Base-by-base conservation (phyloP, 1,140 invertebrate species). In the Polypedilum pembai region DNA sequence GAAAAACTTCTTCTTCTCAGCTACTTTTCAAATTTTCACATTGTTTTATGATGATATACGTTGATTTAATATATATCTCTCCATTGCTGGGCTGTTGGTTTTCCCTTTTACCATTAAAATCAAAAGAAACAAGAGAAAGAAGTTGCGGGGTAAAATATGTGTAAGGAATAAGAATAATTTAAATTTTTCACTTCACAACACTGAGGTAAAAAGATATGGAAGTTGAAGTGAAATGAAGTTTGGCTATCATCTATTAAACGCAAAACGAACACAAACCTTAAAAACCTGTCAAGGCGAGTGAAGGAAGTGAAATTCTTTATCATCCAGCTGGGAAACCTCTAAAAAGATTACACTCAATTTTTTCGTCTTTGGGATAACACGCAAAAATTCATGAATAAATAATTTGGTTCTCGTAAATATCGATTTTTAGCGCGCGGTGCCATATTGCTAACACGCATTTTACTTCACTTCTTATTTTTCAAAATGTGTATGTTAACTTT, bases 311-410 rank as follows among this genome's bases (percentile, higher is more conserved):
- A 69, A 69, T 18, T 18, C 18, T 18, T 69, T 10, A 18, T 17
- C n/a, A 66, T 69, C 65, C 65, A 69, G 17, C 65, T 69, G 65
- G 65, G 65, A 69, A 69, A 69, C 17, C 17, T 69, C 20, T 69
- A 21, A 69, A 56, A 69, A 69, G 65, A 69, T 69, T 69, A 69
- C 65, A 69, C 17, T 21, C 17, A 69, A 21, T 20, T 20, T 69
- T 69, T 69, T 69, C 20, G 45, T 15, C 10, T 56, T 21, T 21
- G 17, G 45, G 45, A 56, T 56, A 33, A 56, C 45, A 56, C 45
- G n/a, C 45, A 56, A 56, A 18, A 69, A 69, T 69, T 69, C 65
- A 69, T 69, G 65, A 69, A 69, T 69, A 69, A 69, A 69, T 69
- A 69, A 69, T 69, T 69, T 69, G 24, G n/a, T 69, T 69, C 65